Evolutionary conservation across 2,797 vertebrate genomes (phyloP), one percentile per base, ranked within the genome.

Genomic region (Paedocypris micromegethes): DNA sequence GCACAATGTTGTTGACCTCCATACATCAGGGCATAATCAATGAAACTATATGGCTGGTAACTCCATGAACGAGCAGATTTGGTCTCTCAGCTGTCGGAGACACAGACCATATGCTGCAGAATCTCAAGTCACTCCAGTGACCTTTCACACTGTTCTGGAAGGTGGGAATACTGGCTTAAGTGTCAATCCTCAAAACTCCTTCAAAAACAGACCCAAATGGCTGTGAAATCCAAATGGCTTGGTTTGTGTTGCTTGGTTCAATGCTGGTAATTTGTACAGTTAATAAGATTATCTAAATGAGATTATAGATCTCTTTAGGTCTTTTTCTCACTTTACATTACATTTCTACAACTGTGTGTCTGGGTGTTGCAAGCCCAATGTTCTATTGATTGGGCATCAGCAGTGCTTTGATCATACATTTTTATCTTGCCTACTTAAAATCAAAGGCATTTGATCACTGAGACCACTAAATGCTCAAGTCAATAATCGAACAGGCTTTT

Each of bases 21-120:
- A 61, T 53, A 63, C 56, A 44, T 61, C 63, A 46, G 53, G 70
- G 3, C 55, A 70, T 52, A 77, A 85, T 85, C 85, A 66, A 85
- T 82, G 54, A 66, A 58, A 76, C 55, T 68, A 77, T 80, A 77
- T 78, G 72, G 72, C 70, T 78, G 79, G 82, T 81, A 72, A 77
- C 77, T 66, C 58, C 58, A 61, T 67, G 52, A 45, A 38, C 67
- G 43, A 48, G 2, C 23, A 6, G 48, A 58, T 51, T 67, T 56
- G 61, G 55, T 53, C 48, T 63, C 62, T 42, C 68, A 70, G 68
- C 62, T 74, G 77, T 66, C 58, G 39, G 5, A 72, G 49, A 70
- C 68, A 51, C 53, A 40, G 37, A 63, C 59, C 68, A 70, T 53
- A 58, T 42, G 6, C 54, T 58, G 9, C 60, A 49, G 44, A 38